Evolutionary conservation across 2,888 invertebrate species (phyloP).

Genomic region (Caenorhabditis sp.): DNA sequence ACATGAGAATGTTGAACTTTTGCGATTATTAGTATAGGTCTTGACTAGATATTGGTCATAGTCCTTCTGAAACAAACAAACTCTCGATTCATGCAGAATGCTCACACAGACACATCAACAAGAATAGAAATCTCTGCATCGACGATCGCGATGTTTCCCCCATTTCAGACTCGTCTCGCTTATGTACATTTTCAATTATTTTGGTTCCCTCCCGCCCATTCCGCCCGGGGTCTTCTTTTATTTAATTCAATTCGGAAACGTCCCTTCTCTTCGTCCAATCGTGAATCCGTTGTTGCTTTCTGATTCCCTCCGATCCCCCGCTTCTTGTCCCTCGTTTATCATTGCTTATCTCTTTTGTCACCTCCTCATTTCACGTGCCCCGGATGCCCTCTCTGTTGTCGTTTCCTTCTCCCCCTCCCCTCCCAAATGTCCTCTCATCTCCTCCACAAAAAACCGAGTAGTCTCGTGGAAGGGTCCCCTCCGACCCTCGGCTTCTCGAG

Average conservation of each 20-base stretch:
- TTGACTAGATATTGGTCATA: too few species aligned
- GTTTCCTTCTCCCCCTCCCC: too few species aligned
- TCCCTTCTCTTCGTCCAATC: too few species aligned
- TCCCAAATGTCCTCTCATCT: background rate
- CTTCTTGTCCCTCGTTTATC: too few species aligned
- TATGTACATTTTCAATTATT: slow-evolving; percentile 58
- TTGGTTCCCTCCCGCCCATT: slow-evolving; percentile 7
- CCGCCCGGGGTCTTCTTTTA: background rate
- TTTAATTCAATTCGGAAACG: slow-evolving; percentile 42
- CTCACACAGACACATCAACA: too few species aligned
- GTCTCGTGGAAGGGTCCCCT: background rate
- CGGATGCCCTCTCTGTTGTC: slow-evolving; percentile 21
- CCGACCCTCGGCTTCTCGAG: slow-evolving; percentile 8
- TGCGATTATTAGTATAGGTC: too few species aligned
- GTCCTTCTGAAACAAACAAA: too few species aligned
- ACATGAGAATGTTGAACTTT: too few species aligned
- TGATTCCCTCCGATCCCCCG: slow-evolving; percentile 1
- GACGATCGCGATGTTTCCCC: background rate
- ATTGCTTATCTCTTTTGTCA: slow-evolving; percentile 19
- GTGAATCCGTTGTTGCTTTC: background rate
- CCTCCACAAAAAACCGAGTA: slow-evolving; percentile 5
- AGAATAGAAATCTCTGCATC: too few species aligned
- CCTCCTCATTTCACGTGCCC: slow-evolving; percentile 17
- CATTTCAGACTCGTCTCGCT: slow-evolving; percentile 3
- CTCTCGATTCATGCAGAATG: too few species aligned